phyloP scores from a whole-genome alignment of 2,113 vertebrate species.

The Chlamydotis undulata region DNA sequence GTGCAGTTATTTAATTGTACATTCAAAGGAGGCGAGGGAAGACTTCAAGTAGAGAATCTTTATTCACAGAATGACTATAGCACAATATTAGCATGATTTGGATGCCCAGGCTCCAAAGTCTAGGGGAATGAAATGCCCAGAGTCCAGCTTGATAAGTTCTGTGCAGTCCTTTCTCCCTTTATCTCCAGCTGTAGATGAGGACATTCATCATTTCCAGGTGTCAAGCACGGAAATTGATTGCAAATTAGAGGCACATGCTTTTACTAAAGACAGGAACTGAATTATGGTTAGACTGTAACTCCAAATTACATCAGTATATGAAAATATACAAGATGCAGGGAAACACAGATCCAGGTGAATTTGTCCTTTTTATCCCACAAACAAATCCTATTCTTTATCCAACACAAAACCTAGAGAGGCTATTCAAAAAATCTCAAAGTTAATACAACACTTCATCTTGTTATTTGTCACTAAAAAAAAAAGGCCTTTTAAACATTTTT shows the following conservation, averaged over 20 bases:
- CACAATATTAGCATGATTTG: neutral
- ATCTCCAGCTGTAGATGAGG: constrained; percentile 29
- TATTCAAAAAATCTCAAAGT: neutral
- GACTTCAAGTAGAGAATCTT: neutral
- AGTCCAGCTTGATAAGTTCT: neutral
- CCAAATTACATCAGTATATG: constrained; percentile 1
- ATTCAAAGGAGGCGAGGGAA: neutral
- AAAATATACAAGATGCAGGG: constrained; percentile 21
- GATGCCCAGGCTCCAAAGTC: neutral
- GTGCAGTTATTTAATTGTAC: neutral
- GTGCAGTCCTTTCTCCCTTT: neutral
- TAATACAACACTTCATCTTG: neutral
- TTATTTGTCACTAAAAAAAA: neutral
- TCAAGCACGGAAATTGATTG: neutral
- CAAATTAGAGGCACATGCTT: constrained; percentile 46
- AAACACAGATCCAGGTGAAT: neutral
- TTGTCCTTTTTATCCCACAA: constrained; percentile 16
- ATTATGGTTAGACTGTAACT: constrained; percentile 34
- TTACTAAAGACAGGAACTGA: constrained; percentile 19
- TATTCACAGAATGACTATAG: neutral
- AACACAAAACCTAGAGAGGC: neutral
- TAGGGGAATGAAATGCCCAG: neutral
- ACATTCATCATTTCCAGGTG: constrained; percentile 22
- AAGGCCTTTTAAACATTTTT: neutral
- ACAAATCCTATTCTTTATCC: neutral